Conservation (phyloP, 1,140 invertebrate genomes). For the Procambarus virginalis region DNA sequence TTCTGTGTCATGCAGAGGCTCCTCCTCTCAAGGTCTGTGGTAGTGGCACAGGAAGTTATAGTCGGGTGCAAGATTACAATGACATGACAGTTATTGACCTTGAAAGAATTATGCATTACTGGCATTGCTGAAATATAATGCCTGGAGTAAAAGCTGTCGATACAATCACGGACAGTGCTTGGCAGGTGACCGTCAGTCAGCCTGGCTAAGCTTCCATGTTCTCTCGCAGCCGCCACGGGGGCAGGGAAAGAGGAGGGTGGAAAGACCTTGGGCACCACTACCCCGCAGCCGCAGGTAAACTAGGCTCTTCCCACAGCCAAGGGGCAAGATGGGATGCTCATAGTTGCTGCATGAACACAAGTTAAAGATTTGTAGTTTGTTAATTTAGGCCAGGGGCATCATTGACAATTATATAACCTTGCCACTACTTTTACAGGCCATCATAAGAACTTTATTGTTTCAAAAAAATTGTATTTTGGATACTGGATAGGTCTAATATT, state of each 20-base stretch:
- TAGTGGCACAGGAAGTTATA: slow-evolving; percentile 3
- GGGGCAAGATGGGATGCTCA: slow-evolving; percentile 32
- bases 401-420: not conserved
- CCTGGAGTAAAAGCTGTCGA: not conserved
- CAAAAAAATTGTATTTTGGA: too few species aligned
- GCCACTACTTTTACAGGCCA: too few species aligned
- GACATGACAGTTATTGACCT: not conserved
- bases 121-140: not conserved
- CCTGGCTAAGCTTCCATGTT: slow-evolving; percentile 53
- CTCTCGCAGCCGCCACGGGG: slow-evolving; percentile 54
- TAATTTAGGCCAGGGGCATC: not conserved
- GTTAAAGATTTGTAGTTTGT: not conserved
- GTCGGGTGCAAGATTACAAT: not conserved
- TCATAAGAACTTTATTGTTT: too few species aligned
- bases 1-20: not conserved
- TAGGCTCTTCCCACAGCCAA: slow-evolving; percentile 28
- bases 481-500: too few species aligned
- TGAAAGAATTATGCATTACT: not conserved
- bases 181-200: slow-evolving; percentile 37
- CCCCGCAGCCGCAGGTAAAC: slow-evolving; percentile 52
- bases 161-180: not conserved
- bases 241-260: slow-evolving; percentile 52
- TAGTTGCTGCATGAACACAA: not conserved
- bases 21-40: slow-evolving; percentile 4
- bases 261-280: slow-evolving; percentile 44